Percentiles rank a stretch among this genome's conserved stretches.
These are phyloP conservation scores for Scartelaos histophorus DNA, from an alignment of 2,113 vertebrate genomes.

Conservation along the genomic window DNA sequence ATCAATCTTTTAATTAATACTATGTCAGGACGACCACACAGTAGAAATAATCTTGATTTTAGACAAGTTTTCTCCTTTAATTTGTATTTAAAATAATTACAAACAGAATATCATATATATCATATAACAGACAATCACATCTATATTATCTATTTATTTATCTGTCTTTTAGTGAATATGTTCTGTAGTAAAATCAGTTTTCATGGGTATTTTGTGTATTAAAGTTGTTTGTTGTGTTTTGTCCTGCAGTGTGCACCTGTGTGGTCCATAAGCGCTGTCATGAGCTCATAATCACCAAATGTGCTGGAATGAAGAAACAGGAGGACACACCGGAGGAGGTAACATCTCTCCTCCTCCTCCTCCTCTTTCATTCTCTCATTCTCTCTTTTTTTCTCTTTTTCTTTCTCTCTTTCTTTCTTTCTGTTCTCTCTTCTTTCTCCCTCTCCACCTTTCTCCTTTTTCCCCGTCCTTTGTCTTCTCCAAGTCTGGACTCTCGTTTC, in stretches of 20 bases:
- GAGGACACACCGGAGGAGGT: slow-evolving; percentile 93
- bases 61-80: too few relatives aligned
- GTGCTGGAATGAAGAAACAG: slow-evolving; percentile 96
- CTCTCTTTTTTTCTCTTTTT: not conserved
- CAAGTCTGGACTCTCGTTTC: too few relatives aligned
- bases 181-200: not conserved
- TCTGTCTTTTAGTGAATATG: too few relatives aligned
- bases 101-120: too few relatives aligned
- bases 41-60: too few relatives aligned
- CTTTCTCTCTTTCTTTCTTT: not conserved
- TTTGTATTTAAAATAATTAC: too few relatives aligned
- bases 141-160: too few relatives aligned
- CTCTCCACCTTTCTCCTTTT: not conserved
- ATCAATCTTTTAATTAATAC: too few relatives aligned
- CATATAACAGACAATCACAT: too few relatives aligned
- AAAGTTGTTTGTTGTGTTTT: slow-evolving; percentile 7
- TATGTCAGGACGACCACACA: too few relatives aligned
- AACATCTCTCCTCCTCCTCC: slow-evolving; percentile 6
- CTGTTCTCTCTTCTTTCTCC: not conserved
- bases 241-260: slow-evolving; percentile 95
- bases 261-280: slow-evolving; percentile 99
- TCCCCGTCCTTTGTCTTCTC: too few relatives aligned
- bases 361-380: not conserved
- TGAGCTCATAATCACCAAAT: slow-evolving; percentile 98
- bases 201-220: not conserved